A percentile compares a stretch with the other conserved stretches of the same genome.
Conservation (phyloP, 2,797 vertebrate species). For the Phoxinus dragarum region DNA sequence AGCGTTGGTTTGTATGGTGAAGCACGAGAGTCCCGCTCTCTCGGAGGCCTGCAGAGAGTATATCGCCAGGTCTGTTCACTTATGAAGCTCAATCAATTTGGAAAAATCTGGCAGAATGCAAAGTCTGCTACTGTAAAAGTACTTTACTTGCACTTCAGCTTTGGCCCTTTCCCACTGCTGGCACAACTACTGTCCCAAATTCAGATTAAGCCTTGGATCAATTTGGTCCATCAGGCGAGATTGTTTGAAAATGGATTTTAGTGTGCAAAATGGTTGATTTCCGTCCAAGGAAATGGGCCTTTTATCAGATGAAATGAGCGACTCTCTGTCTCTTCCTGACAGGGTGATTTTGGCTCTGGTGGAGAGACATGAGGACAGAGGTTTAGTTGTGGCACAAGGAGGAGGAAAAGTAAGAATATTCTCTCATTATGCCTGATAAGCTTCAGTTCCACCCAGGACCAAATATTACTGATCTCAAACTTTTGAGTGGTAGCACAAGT, state of each 20-base stretch:
- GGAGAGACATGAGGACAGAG: slow-evolving; percentile 91
- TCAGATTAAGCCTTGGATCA: slow-evolving; percentile 17
- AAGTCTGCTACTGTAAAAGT: neutral
- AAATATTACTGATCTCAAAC: neutral
- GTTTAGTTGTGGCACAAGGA: slow-evolving; percentile 92
- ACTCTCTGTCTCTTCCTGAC: slow-evolving; percentile 1
- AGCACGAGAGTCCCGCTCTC: slow-evolving; percentile 88
- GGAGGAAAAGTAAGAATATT: slow-evolving; percentile 91
- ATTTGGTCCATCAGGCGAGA: slow-evolving; percentile 10
- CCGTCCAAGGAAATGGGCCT: neutral
- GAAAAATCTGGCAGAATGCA: neutral
- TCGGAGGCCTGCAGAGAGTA: slow-evolving; percentile 90
- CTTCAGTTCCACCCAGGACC: neutral
- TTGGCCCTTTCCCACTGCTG: slow-evolving; percentile 14
- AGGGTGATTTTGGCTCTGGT: slow-evolving; percentile 96
- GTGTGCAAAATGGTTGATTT: slow-evolving; percentile 4
- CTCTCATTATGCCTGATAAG: neutral
- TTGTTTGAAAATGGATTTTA: slow-evolving; percentile 28
- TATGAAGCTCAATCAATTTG: neutral
- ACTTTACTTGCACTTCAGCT: neutral
- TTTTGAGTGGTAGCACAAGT: neutral
- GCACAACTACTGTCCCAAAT: neutral
- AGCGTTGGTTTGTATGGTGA: slow-evolving; percentile 93
- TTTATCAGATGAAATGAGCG: neutral
- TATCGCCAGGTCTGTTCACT: slow-evolving; percentile 85